Base-by-base conservation (phyloP, 35 echinoderm and acorn worm species). In the Ptychodera flava region DNA sequence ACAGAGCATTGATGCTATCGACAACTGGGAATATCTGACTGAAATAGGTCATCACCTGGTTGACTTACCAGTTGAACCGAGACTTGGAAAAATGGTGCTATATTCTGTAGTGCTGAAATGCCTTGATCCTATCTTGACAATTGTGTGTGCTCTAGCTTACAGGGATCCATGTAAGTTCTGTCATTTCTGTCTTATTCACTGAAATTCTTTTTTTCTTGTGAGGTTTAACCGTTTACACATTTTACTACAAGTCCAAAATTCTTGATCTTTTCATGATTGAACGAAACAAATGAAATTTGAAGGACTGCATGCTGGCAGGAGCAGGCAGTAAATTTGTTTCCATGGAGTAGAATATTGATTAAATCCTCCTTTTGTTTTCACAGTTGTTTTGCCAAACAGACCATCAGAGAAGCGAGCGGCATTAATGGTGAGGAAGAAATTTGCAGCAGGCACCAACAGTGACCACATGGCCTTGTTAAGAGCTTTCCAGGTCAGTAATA, bases 21-120 rank as follows among this genome's bases (percentile, higher is more conserved):
- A 97, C 37, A 86, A 93, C 29, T 97, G 95, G 95, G 95, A 97
- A 80, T 91, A 97, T 82, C 92, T 97, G n/a, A 97, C 95, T 29
- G 95, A 97, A 77, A 83, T 97, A 1, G 95, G 95, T 2, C 89
- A 89, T 38, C 95, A 97, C 32, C 81, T 97, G 1, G 95, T 92
- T 87, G 95, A 97, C 79, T 87, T 97, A 35, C 95, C 95, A 1
- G 84, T 97, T 77, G 95, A 93, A 80, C 95, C 95, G 29, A 87
- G 89, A 34, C 90, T 97, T 16, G 95, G 95, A 34, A 97, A 97
- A 81, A 97, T 97, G 95, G 92, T 97, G 1, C 92, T 97, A 16
- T 97, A 97, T 78, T 93, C 95, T 32, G 93, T 97, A 36, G 95
- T 97, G 32, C 88, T 97, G 2, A 97, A 97, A 85, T 97, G 95